Base-by-base conservation (phyloP, 2,797 vertebrate genomes). In the Hoplostethus mediterraneus region DNA sequence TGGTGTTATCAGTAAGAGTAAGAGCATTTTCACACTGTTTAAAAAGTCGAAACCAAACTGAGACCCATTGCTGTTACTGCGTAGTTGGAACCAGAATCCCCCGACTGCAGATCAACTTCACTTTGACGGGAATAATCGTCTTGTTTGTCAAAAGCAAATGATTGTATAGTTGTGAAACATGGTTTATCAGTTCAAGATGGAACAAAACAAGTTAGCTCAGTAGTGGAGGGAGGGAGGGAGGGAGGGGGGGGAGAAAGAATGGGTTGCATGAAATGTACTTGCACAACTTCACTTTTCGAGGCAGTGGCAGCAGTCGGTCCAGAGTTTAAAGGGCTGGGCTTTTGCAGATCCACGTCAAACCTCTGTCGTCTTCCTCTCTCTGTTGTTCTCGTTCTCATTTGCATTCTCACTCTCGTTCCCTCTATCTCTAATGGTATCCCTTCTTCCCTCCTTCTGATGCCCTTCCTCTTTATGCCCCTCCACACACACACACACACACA, bases 371-470 rank as follows among this genome's bases (percentile, higher is more conserved):
- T 65, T 17, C 66, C 8, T 63, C 16, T 49, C 60, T 62, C 14
- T 62, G 42, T 36, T 16, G 45, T 78, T 78, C 63, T 42, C 28
- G 25, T 73, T 64, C 30, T 63, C 11, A 12, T 21, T 30, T 5
- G 21, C n/a, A 33, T n/a, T 17, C 30, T 51, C 31, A 11, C 14
- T 36, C 42, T 55, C 10, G 11, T 61, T 74, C 17, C 55, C 42
- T 72, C 21, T 30, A 42, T 12, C 59, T 49, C 60, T 65, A 64
- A 66, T n/a, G 49, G 33, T 56, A 48, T 75, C 55, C 64, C 64
- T 40, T 57, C 55, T 63, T 51, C 30, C 33, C 55, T 33, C 33
- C 33, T 33, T 33, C 33, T 33, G 33, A 33, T 33, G 33, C 33
- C 38, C 38, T 8, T 21, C 38, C 38, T 33, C 31, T 33, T 33